phyloP scores from a whole-genome alignment of 2,797 vertebrate species.

The Falco berigora region DNA sequence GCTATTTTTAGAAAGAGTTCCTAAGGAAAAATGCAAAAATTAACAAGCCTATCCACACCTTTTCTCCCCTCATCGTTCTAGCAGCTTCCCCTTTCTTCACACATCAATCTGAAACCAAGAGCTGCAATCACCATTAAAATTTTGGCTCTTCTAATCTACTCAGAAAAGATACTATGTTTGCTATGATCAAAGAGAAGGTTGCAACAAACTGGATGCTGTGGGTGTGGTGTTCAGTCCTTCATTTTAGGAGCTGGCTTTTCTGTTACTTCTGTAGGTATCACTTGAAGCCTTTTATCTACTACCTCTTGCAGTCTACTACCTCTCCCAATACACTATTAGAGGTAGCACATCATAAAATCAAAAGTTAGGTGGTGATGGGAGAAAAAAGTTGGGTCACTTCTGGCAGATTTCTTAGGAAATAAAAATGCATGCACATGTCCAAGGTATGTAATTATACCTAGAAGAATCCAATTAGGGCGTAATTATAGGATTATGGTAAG shows the following conservation, averaged over 20 bases:
- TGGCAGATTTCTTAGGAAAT: background rate
- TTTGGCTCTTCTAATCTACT: background rate
- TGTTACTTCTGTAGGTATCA: background rate
- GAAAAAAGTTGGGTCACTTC: background rate
- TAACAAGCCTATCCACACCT: conserved; percentile 1
- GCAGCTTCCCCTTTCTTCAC: background rate
- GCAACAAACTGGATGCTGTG: background rate
- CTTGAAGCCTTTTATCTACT: background rate
- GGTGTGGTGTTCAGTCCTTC: background rate
- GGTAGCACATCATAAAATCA: background rate
- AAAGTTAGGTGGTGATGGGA: background rate
- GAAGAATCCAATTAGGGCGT: background rate
- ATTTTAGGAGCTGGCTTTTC: background rate
- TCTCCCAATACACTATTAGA: background rate
- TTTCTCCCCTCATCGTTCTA: background rate
- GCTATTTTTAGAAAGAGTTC: background rate
- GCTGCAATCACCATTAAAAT: background rate
- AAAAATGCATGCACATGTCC: background rate
- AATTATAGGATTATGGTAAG: conserved; percentile 1
- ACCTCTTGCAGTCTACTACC: background rate
- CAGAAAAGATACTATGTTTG: background rate
- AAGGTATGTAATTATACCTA: background rate
- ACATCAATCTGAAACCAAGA: background rate
- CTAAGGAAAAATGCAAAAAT: conserved; percentile 1
- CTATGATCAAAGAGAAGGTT: background rate